phyloP scores from a whole-genome alignment of 2,888 invertebrate species.

The Caenorhabditis sp. region DNA sequence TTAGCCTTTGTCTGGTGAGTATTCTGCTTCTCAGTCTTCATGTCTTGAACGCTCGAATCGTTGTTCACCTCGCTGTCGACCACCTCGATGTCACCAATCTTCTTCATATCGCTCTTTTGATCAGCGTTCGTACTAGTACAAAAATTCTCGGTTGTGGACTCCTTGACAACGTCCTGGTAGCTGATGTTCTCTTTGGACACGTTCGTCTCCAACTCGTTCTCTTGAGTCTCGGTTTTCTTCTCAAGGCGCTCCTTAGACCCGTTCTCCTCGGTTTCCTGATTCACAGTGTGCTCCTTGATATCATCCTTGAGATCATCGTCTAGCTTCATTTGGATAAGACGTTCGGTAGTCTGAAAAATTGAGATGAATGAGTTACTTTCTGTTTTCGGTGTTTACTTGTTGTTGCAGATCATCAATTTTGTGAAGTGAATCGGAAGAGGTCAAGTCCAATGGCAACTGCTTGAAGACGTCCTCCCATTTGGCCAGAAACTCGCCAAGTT shows the following conservation, averaged over 20 bases:
- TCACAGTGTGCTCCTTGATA: neutral
- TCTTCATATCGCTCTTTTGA: too few relatives aligned
- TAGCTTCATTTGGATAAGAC: neutral
- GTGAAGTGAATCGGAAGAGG: neutral
- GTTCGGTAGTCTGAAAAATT: conserved; percentile 5
- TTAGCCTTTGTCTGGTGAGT: too few relatives aligned
- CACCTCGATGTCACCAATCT: too few relatives aligned
- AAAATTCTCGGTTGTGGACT: too few relatives aligned
- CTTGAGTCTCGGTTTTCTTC: neutral
- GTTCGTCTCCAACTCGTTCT: neutral
- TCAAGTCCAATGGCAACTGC: neutral
- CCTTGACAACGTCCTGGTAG: too few relatives aligned
- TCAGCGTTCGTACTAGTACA: too few relatives aligned
- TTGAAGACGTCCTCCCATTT: conserved; percentile 19
- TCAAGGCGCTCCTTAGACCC: neutral
- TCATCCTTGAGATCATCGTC: neutral
- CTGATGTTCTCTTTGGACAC: too few relatives aligned
- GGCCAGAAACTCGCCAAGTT: conserved; percentile 1
- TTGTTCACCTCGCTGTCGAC: too few relatives aligned
- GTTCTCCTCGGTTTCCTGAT: neutral
- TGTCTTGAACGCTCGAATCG: too few relatives aligned
- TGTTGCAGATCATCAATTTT: conserved; percentile 19
- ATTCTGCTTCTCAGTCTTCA: too few relatives aligned
- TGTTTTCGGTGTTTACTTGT: neutral
- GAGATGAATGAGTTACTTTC: neutral